A percentile compares a stretch with the other conserved stretches of the same genome.
Evolutionary conservation across 2,797 vertebrate species (phyloP).

Genomic region (Carduelis carduelis): DNA sequence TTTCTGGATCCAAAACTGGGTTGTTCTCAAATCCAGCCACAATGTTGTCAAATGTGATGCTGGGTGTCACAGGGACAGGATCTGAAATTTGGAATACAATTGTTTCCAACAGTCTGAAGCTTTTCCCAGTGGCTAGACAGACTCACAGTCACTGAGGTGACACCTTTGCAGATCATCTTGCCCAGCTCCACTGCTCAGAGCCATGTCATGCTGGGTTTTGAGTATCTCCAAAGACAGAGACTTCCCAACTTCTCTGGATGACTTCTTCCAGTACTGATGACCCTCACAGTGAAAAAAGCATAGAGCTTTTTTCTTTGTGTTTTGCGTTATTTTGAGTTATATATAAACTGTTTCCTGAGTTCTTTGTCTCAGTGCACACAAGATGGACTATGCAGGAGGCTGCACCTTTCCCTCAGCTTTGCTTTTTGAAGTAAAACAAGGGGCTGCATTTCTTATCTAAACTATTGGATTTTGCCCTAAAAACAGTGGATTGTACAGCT

Average conservation of each 20-base stretch:
- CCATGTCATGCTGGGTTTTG: accelerated
- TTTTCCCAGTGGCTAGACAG: not conserved
- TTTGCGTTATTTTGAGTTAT: not conserved
- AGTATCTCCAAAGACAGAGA: not conserved
- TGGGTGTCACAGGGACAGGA: not conserved
- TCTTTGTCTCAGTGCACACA: accelerated
- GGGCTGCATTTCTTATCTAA: not conserved
- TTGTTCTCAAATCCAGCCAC: not conserved
- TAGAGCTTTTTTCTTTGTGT: not conserved
- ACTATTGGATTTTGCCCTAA: not conserved
- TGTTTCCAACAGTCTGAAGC: not conserved
- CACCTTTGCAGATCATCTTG: not conserved
- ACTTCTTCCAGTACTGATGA: not conserved
- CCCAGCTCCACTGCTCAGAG: not conserved
- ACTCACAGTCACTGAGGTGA: not conserved
- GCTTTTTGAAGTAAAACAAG: not conserved
- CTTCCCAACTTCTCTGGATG: not conserved
- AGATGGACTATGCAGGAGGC: not conserved
- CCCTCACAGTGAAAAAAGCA: not conserved
- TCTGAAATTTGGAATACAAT: not conserved
- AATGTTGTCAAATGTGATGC: accelerated
- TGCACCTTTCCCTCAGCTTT: not conserved
- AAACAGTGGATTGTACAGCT: not conserved
- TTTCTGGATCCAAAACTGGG: not conserved
- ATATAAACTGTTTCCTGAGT: not conserved